phyloP scores from a whole-genome alignment of 2,797 vertebrate species.

The Typhlichthys subterraneus region DNA sequence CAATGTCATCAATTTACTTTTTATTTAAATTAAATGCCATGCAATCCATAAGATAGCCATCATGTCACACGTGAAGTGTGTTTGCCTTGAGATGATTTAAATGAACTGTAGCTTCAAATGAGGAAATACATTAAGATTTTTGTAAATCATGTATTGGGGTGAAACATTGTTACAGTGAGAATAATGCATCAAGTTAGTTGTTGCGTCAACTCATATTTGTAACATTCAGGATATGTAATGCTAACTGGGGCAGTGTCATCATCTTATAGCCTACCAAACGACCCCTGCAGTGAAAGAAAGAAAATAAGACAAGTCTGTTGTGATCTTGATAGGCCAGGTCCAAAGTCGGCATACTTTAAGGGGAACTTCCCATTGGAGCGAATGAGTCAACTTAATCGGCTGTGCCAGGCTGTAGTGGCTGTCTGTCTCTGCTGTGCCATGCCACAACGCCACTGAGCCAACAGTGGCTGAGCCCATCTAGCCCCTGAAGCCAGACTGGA shows the following conservation, averaged over 20 bases:
- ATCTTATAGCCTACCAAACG: background rate
- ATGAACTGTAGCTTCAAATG: conserved; percentile 1
- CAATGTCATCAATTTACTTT: too few species aligned
- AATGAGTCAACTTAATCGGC: conserved; percentile 67
- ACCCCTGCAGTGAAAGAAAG: conserved; percentile 19
- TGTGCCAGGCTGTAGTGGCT: conserved; percentile 70
- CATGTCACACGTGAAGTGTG: too few species aligned
- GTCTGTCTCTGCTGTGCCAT: conserved; percentile 63
- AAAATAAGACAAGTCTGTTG: conserved; percentile 38
- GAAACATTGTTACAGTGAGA: background rate
- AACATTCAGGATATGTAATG: background rate
- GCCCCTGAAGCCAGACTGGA: conserved; percentile 51
- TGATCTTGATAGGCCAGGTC: conserved; percentile 53
- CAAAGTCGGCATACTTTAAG: conserved; percentile 59
- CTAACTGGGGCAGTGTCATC: background rate
- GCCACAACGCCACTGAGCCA: conserved; percentile 74
- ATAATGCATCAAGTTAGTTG: background rate
- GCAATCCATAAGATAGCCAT: too few species aligned
- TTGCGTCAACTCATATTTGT: conserved; percentile 15
- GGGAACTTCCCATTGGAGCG: conserved; percentile 67
- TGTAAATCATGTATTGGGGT: background rate
- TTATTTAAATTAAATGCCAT: too few species aligned
- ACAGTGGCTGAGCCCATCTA: conserved; percentile 59
- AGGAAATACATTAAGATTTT: background rate
- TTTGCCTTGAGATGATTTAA: background rate